Evolutionary conservation across 1,140 invertebrate species (phyloP).

Genomic region (Caenorhabditis brenneri): DNA sequence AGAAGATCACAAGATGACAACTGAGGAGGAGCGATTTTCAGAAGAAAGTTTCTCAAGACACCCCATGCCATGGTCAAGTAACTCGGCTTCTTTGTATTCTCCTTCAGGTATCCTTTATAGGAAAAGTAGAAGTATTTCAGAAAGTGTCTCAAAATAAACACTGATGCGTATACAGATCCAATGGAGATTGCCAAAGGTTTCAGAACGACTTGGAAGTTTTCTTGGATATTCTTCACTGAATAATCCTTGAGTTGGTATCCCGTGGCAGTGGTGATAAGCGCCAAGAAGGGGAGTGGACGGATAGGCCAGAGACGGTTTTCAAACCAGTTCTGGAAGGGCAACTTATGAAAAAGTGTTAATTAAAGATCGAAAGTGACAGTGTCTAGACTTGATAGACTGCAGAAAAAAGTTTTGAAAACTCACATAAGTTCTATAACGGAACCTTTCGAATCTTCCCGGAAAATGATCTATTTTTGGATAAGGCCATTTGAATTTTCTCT

Average conservation of each 20-base stretch:
- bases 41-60: background rate
- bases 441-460: background rate
- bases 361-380: too few species aligned
- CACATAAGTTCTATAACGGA: slow-evolving; percentile 38
- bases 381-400: too few species aligned
- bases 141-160: slow-evolving; percentile 57
- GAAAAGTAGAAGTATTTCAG: slow-evolving; percentile 57
- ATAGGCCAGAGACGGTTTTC: slow-evolving; percentile 53
- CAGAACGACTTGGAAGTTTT: background rate
- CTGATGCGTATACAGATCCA: slow-evolving; percentile 55
- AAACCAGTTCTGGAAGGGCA: slow-evolving; percentile 32
- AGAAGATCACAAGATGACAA: slow-evolving; percentile 12
- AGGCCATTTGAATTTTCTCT: background rate
- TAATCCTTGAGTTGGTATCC: slow-evolving; percentile 21
- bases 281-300: slow-evolving; percentile 44
- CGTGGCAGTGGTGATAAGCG: slow-evolving; percentile 13
- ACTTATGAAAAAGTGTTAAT: too few species aligned
- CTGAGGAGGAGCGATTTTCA: slow-evolving; percentile 21
- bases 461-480: background rate
- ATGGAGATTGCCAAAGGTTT: slow-evolving; percentile 41
- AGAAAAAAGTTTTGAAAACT: background rate
- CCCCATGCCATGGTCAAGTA: slow-evolving; percentile 60
- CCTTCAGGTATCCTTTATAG: slow-evolving; percentile 62
- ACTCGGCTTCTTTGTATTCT: slow-evolving; percentile 60
- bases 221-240: background rate